Percentiles rank a stretch among this genome's conserved stretches.
Conservation (phyloP, 2,113 vertebrate genomes). For the Anolis carolinensis region DNA sequence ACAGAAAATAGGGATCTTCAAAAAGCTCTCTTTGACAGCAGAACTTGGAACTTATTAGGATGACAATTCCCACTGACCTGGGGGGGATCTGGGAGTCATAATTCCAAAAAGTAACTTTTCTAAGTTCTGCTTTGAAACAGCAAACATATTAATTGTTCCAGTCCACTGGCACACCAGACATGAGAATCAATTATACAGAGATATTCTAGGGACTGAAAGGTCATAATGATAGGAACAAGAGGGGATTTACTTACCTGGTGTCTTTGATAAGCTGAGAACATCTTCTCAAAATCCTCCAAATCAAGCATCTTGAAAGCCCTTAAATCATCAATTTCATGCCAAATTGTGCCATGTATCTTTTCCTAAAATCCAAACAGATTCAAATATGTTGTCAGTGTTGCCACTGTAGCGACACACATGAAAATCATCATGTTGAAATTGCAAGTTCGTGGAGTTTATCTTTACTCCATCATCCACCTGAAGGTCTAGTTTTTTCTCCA, state of each 20-base stretch:
- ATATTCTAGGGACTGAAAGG: background rate
- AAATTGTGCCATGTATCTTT: conserved; percentile 90
- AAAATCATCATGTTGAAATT: background rate
- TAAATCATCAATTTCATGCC: conserved; percentile 94
- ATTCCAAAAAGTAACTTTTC: too few relatives aligned
- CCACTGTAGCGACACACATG: background rate
- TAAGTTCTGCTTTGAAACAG: too few relatives aligned
- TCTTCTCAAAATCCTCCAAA: conserved; percentile 95
- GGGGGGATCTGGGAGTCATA: background rate
- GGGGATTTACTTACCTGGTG: conserved; percentile 78
- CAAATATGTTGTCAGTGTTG: background rate
- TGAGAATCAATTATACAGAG: background rate
- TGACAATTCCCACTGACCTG: background rate
- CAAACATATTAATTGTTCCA: background rate
- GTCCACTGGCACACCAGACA: background rate
- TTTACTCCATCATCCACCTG: background rate
- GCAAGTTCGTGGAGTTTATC: background rate
- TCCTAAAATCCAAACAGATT: conserved; percentile 75
- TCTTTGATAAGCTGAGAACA: conserved; percentile 97
- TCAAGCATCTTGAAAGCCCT: conserved; percentile 90
- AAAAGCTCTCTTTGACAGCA: background rate
- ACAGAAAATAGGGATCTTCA: background rate
- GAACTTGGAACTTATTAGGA: too few relatives aligned
- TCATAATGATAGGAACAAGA: background rate
- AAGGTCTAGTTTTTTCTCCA: background rate